A percentile compares a stretch with the other conserved stretches of the same genome.
phyloP scores from a whole-genome alignment of 2,113 vertebrate genomes.

The Neogobius melanostomus region DNA sequence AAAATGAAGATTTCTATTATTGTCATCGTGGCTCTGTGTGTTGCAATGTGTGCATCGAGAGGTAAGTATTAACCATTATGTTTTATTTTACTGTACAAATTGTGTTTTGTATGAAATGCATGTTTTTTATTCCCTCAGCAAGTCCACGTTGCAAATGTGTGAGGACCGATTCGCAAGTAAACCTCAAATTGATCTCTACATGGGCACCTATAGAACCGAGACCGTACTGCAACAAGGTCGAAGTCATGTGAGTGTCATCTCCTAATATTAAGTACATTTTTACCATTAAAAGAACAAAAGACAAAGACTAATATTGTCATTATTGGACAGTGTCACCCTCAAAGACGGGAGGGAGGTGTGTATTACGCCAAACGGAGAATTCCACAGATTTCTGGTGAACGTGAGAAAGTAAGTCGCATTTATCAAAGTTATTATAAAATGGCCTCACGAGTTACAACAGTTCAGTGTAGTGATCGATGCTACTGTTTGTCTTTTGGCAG shows the following conservation, averaged over 20 bases:
- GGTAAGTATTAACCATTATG: not conserved
- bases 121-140: not conserved
- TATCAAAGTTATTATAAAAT: not conserved
- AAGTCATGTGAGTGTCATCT: not conserved
- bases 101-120: not conserved
- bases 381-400: not conserved
- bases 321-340: not conserved
- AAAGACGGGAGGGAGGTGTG: not conserved
- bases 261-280: not conserved
- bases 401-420: not conserved
- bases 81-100: not conserved
- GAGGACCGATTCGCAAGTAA: not conserved
- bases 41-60: not conserved
- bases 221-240: not conserved
- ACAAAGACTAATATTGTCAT: not conserved
- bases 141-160: not conserved
- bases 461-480: too few relatives aligned
- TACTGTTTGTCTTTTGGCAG: too few relatives aligned
- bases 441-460: not conserved
- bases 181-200: not conserved
- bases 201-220: fast-evolving
- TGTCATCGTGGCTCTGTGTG: not conserved
- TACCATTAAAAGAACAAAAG: not conserved
- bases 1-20: not conserved
- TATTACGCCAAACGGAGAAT: not conserved